phyloP scores from a whole-genome alignment of 2,113 vertebrate genomes.

The Ceyx cyanopectus region DNA sequence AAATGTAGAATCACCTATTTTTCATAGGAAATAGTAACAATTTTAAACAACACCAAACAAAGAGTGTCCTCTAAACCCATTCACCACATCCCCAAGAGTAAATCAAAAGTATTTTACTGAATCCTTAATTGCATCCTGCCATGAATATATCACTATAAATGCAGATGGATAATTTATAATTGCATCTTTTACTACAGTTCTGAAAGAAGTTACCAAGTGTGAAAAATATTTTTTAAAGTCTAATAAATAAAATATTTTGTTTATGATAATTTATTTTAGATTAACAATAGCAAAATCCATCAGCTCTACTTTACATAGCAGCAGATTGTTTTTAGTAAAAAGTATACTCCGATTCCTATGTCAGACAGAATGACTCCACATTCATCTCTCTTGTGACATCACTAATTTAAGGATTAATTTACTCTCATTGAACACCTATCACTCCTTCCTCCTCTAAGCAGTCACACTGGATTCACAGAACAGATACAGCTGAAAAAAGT shows the following conservation, averaged over 20 bases:
- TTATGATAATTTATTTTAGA: neutral
- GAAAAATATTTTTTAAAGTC: neutral
- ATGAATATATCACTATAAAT: neutral
- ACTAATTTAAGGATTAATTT: neutral
- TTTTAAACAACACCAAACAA: neutral
- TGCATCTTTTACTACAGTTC: neutral
- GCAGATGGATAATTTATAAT: neutral
- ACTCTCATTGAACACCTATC: neutral
- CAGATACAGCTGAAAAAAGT: neutral
- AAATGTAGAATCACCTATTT: neutral
- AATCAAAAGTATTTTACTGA: neutral
- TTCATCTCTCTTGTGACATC: neutral
- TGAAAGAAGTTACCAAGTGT: neutral
- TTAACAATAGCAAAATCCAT: neutral
- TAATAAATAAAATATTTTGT: neutral
- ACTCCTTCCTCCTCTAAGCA: neutral
- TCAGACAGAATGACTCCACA: neutral
- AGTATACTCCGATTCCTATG: neutral
- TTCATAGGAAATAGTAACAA: neutral
- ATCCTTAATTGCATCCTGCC: neutral
- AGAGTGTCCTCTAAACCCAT: neutral
- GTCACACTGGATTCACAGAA: neutral
- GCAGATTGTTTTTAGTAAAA: neutral
- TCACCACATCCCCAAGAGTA: neutral
- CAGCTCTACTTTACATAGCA: neutral